These are phyloP conservation scores for Glossophaga mutica DNA, from an alignment of 2,797 vertebrate genomes.

Conservation along the genomic window DNA sequence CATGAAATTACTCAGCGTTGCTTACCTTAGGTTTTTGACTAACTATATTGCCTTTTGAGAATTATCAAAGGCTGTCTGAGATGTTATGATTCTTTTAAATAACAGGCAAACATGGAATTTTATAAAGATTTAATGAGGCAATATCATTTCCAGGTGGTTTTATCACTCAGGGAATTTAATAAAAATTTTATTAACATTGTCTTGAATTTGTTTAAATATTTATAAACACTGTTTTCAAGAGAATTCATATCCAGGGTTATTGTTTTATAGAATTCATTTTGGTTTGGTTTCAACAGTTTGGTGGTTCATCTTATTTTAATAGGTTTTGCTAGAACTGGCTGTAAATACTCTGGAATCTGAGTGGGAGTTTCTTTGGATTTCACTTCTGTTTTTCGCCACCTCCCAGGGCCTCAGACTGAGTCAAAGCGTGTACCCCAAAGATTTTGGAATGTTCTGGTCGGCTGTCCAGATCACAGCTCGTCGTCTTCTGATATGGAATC, in stretches of 20 bases:
- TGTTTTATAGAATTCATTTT: slow-evolving; percentile 64
- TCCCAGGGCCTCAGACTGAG: background rate
- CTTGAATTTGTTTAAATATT: slow-evolving; percentile 82
- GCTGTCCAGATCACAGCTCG: slow-evolving; percentile 74
- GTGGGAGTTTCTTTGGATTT: background rate
- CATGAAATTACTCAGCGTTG: background rate
- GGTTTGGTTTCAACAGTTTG: slow-evolving; percentile 22
- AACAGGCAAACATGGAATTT: slow-evolving; percentile 72
- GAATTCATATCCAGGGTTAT: slow-evolving; percentile 54
- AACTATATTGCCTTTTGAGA: slow-evolving; percentile 33
- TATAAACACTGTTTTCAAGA: slow-evolving; percentile 71
- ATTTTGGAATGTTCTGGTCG: background rate
- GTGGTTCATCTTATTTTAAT: slow-evolving; percentile 50
- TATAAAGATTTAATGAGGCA: slow-evolving; percentile 62
- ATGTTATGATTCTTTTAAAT: slow-evolving; percentile 72
- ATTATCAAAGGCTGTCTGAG: slow-evolving; percentile 42
- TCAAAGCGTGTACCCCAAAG: background rate
- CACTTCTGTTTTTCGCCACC: background rate
- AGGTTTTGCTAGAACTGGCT: slow-evolving; percentile 28
- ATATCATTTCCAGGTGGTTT: slow-evolving; percentile 59
- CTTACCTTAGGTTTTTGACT: slow-evolving; percentile 44
- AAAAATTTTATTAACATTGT: slow-evolving; percentile 77
- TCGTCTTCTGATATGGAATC: slow-evolving; percentile 91
- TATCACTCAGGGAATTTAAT: slow-evolving; percentile 73
- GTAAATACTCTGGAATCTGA: background rate